Evolutionary conservation across 2,113 vertebrate genomes (phyloP).

Genomic region (Bubo blakistoni): DNA sequence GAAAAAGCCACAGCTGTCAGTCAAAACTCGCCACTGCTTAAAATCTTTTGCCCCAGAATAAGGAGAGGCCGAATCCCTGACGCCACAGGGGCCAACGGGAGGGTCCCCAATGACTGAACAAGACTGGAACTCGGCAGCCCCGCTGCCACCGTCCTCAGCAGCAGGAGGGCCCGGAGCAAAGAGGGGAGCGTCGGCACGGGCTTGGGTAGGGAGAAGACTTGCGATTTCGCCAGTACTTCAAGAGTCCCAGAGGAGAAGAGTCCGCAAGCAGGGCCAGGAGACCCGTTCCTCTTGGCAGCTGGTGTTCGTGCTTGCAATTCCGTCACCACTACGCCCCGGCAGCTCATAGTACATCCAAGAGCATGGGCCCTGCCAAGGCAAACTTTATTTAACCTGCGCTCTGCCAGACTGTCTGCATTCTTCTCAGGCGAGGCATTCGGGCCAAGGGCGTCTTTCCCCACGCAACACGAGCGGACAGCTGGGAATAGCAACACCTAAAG

Average conservation of each 20-base stretch:
- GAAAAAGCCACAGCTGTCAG: neutral
- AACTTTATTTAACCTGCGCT: constrained; percentile 81
- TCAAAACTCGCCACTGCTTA: neutral
- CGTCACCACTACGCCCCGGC: constrained; percentile 42
- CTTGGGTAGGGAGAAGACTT: neutral
- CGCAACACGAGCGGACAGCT: neutral
- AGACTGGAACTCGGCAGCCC: fast-evolving
- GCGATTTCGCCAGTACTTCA: neutral
- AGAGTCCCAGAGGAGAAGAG: constrained; percentile 14
- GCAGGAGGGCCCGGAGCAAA: fast-evolving
- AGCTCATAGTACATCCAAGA: constrained; percentile 54
- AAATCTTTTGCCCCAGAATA: fast-evolving
- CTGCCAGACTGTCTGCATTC: constrained; percentile 82
- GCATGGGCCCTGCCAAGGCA: constrained; percentile 66
- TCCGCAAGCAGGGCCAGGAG: constrained; percentile 5
- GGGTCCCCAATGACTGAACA: neutral
- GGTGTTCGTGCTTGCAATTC: constrained; percentile 14
- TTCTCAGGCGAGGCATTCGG: constrained; percentile 52
- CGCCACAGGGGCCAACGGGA: neutral
- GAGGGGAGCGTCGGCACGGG: neutral
- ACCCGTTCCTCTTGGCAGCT: constrained; percentile 28
- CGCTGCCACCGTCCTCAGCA: fast-evolving
- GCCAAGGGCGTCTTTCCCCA: constrained; percentile 36
- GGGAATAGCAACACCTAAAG: constrained; percentile 45
- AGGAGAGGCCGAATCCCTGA: neutral